Conservation (phyloP, 1,140 invertebrate species). For the Tetragonula clypearis region DNA sequence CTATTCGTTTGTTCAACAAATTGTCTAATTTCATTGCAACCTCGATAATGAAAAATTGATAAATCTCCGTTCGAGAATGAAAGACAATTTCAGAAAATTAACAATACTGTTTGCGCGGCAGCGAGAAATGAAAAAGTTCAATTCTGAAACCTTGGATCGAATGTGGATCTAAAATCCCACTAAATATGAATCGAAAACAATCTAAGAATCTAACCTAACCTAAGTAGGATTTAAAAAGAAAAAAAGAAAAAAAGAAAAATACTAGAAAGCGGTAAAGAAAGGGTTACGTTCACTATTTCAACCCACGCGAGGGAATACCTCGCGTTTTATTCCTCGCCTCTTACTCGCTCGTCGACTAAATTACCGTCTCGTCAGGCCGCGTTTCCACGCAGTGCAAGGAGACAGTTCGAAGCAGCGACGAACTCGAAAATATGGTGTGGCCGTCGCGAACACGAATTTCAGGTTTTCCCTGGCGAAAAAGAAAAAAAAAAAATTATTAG, state of each 20-base stretch:
- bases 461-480: slow-evolving; percentile 49
- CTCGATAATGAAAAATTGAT: too few species aligned
- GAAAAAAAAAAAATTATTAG: slow-evolving; percentile 1
- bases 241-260: not conserved
- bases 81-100: not conserved
- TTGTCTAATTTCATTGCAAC: not conserved
- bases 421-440: slow-evolving; percentile 24
- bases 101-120: too few species aligned
- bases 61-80: too few species aligned
- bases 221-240: too few species aligned
- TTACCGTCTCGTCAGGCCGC: not conserved
- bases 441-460: slow-evolving; percentile 57
- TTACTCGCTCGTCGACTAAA: not conserved
- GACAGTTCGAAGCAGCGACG: not conserved
- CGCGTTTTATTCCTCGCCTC: not conserved
- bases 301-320: not conserved
- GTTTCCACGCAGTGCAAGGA: not conserved
- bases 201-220: not conserved
- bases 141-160: too few species aligned
- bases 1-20: not conserved
- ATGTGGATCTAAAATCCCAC: not conserved
- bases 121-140: too few species aligned
- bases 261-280: not conserved
- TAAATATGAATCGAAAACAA: not conserved
- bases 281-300: not conserved